phyloP scores from a whole-genome alignment of 2,888 invertebrate species.

The Tenthredo distinguenda region DNA sequence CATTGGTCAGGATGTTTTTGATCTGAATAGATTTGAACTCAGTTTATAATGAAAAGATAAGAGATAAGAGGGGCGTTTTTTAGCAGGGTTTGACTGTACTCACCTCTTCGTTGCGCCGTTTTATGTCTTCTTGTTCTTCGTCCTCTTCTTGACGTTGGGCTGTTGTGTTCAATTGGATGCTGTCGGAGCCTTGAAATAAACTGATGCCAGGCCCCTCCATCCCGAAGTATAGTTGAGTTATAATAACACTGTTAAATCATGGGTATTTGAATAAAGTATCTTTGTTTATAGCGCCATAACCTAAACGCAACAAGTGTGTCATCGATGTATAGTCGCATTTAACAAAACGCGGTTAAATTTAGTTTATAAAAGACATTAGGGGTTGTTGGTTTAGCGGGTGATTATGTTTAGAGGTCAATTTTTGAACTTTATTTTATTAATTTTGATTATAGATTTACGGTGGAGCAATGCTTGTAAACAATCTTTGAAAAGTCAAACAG shows the following conservation, averaged over 20 bases:
- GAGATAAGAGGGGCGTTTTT: too few species aligned
- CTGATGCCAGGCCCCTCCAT: slow-evolving; percentile 83
- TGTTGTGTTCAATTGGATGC: slow-evolving; percentile 84
- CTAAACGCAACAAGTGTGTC: slow-evolving; percentile 76
- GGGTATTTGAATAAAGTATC: slow-evolving; percentile 70
- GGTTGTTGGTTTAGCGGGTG: not conserved
- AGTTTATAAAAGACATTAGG: slow-evolving; percentile 39
- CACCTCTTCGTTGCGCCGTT: slow-evolving; percentile 85
- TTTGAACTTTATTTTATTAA: not conserved
- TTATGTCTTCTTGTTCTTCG: slow-evolving; percentile 86
- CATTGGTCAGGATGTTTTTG: slow-evolving; percentile 83
- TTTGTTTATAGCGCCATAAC: slow-evolving; percentile 77
- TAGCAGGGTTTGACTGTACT: not conserved
- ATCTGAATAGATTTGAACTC: slow-evolving; percentile 78
- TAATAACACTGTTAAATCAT: slow-evolving; percentile 59
- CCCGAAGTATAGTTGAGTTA: slow-evolving; percentile 57
- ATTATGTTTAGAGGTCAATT: not conserved
- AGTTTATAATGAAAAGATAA: not conserved
- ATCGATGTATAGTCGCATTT: slow-evolving; percentile 63
- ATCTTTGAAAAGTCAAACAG: slow-evolving; percentile 74
- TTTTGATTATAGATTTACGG: slow-evolving; percentile 58
- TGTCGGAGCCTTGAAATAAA: slow-evolving; percentile 85
- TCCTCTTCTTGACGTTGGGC: slow-evolving; percentile 84
- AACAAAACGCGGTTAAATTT: slow-evolving; percentile 53
- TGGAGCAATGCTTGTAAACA: slow-evolving; percentile 72